Percentiles rank a stretch among this genome's conserved stretches.
Evolutionary conservation across 2,888 invertebrate genomes (phyloP).

Genomic region (Pachymerium ferrugineum): DNA sequence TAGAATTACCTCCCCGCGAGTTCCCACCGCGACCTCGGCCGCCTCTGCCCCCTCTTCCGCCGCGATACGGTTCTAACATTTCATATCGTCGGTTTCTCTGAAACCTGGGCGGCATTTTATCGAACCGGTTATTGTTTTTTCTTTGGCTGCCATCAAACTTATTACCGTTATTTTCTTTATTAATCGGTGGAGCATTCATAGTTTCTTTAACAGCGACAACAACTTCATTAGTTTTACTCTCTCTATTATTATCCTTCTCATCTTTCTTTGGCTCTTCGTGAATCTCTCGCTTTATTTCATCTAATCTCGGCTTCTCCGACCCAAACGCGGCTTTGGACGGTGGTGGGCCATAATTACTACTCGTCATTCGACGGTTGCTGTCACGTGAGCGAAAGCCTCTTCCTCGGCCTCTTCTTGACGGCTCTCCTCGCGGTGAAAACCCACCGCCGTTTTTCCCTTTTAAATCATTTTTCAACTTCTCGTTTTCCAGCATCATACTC

Average conservation of each 20-base stretch:
- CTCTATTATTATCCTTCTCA: slow-evolving; percentile 7
- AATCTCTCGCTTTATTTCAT: neutral
- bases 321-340: slow-evolving; percentile 69
- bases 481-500: slow-evolving; percentile 28
- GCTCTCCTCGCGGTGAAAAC: slow-evolving; percentile 81
- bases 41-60: slow-evolving; percentile 34
- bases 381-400: slow-evolving; percentile 53
- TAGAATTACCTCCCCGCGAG: slow-evolving; percentile 34
- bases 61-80: slow-evolving; percentile 44
- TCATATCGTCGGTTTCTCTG: slow-evolving; percentile 41
- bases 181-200: neutral
- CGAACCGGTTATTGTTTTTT: slow-evolving; percentile 36
- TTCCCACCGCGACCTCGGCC: slow-evolving; percentile 33
- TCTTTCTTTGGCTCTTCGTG: slow-evolving; percentile 16
- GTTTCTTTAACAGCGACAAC: neutral
- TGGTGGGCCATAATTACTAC: slow-evolving; percentile 71
- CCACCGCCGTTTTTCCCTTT: slow-evolving; percentile 53
- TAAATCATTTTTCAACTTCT: slow-evolving; percentile 34
- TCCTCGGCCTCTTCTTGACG: slow-evolving; percentile 77
- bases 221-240: slow-evolving; percentile 49
- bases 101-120: slow-evolving; percentile 39
- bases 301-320: slow-evolving; percentile 39
- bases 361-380: slow-evolving; percentile 42
- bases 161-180: neutral
- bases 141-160: slow-evolving; percentile 28